Base-by-base conservation (phyloP, 2,797 vertebrate species). In the Tadarida brasiliensis region DNA sequence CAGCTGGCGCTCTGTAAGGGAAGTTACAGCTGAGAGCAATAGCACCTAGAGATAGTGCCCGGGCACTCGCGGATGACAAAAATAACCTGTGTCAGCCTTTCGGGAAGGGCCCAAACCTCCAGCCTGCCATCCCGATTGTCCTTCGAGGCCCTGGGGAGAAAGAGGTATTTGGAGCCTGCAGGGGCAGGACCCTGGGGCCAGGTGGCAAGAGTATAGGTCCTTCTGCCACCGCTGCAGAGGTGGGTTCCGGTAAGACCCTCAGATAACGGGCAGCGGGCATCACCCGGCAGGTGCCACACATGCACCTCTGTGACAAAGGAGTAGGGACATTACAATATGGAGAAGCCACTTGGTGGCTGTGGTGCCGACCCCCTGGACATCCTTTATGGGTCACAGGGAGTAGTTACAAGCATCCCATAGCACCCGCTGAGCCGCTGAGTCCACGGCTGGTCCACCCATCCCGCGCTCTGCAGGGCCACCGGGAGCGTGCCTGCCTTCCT, bases 361-460 rank as follows among this genome's bases (percentile, higher is more conserved):
- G 15, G 54, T 11, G 17, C 39, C 59, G 59, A 11, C 26, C 35
- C 61, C 39, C 44, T 28, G 24, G 17, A 2, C 14, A 26, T 35
- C 11, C 19, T 57, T 59, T 80, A 15, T 26, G 33, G 88, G 35
- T 44, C 19, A 2, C 51, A 2, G 1, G 61, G 63, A n/a, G 24
- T 54, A 16, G 30, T 54, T 12, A 24, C 49, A 7, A 67, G 85
- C 3, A 8, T 12, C 15, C 17, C 57, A 3, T 17, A 65, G 59
- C 86, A 24, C 63, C 19, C 22, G 49, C 12, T 28, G 16, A 20
- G 6, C 24, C 24, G 4, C 47, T 54, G 4, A n/a, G 30, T 65
- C n/a, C 26, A 0, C 3, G 57, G n/a, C 7, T 0, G 24, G 49
- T 24, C 20, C 30, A 1, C 19, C 16, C 3, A 17, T 12, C 5